These are phyloP conservation scores for Papilio protenor DNA, from an alignment of 2,888 invertebrate species.

Conservation along the genomic window DNA sequence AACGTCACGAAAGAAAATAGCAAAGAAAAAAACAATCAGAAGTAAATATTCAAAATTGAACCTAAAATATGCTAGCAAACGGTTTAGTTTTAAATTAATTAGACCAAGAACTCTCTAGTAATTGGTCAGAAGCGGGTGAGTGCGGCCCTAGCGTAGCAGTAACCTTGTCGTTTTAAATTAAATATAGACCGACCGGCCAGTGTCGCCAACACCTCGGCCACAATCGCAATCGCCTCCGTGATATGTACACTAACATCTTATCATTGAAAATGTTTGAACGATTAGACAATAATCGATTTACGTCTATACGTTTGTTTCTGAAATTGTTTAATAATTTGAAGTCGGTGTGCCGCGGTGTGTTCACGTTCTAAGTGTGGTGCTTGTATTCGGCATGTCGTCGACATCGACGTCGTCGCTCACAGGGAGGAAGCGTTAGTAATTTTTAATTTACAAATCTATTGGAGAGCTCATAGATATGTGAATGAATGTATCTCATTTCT, in stretches of 20 bases:
- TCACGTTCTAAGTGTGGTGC: constrained; percentile 60
- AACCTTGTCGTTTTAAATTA: constrained; percentile 78
- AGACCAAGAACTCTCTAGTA: constrained; percentile 55
- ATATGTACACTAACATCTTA: constrained; percentile 67
- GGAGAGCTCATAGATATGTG: not conserved
- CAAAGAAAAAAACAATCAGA: not conserved
- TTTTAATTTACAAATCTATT: constrained; percentile 53
- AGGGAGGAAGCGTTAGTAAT: constrained; percentile 76
- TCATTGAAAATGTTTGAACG: constrained; percentile 81
- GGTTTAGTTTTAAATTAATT: constrained; percentile 43
- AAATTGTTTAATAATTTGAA: constrained; percentile 69
- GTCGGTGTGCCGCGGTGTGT: constrained; percentile 65
- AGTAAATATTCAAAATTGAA: constrained; percentile 24
- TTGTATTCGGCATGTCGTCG: constrained; percentile 77
- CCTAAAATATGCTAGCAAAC: constrained; percentile 19
- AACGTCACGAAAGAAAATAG: constrained; percentile 26
- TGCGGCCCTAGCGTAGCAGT: constrained; percentile 62
- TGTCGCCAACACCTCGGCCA: constrained; percentile 71
- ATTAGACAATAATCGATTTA: constrained; percentile 72
- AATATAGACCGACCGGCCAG: constrained; percentile 68
- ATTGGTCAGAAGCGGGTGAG: constrained; percentile 61
- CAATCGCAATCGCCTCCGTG: constrained; percentile 54
- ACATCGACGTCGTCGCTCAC: constrained; percentile 68
- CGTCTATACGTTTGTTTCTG: constrained; percentile 63
- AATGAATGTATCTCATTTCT: not conserved